Base-by-base conservation (phyloP, 2,888 invertebrate genomes). In the Lepidochitona cinerea region DNA sequence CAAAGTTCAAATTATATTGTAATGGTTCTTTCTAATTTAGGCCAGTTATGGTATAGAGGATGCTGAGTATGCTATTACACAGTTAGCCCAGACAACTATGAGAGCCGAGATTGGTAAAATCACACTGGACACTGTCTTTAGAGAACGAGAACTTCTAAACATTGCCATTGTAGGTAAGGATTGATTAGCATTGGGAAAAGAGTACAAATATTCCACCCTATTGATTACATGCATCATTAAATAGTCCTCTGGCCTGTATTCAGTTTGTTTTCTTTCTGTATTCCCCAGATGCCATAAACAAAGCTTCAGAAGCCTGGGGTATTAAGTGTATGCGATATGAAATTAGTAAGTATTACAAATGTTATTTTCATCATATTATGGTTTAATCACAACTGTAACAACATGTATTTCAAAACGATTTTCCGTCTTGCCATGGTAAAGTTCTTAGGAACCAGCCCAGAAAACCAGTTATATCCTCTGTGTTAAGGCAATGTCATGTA, bases 21-120 rank as follows among this genome's bases (percentile, higher is more conserved):
- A 2, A 72, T 49, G 66, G 53, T 69, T n/a, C n/a, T n/a, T n/a
- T n/a, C n/a, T n/a, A n/a, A n/a, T 73, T 14, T 70, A 91, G 92
- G 95, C 96, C 90, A 97, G 98, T 80, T 99, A 99, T 91, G 99
- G 99, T 32, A 99, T 99, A 12, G 98, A 99, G 92, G 99, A 99
- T 92, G 97, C 99, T 0, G 99, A 99, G 91, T 99, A 98, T 93
- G 99, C 99, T 0, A 97, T 99, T 76, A 98, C 98, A 0, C 99
- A 99, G 91, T 92, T 99, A 65, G 99, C 99, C 1, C 99, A 99
- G 92, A 99, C 99, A 0, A 99, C 99, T 0, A 99, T 99, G 99
- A 94, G 99, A 89, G 98, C 98, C 0, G 99, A 99, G 91, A 93
- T 99, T 54, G 99, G 99, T 74, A 98, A 98, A 92, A 99, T 99